phyloP scores from a whole-genome alignment of 2,888 invertebrate species.

The Eupithecia centaureata region DNA sequence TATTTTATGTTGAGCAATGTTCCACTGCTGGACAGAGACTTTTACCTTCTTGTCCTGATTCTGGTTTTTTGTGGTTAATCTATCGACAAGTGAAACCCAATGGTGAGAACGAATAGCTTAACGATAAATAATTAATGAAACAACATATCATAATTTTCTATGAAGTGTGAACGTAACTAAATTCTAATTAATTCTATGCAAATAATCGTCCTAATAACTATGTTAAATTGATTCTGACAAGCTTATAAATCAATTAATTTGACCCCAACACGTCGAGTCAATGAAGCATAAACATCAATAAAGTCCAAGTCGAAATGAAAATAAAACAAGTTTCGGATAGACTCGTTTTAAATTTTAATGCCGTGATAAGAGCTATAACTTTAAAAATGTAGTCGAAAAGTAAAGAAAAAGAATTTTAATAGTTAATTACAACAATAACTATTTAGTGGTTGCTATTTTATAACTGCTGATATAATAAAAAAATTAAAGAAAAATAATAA shows the following conservation, averaged over 20 bases:
- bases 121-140: neutral
- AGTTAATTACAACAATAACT: no score
- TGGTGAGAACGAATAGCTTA: neutral
- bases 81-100: neutral
- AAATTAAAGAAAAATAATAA: neutral
- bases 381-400: neutral
- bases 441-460: no score
- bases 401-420: neutral
- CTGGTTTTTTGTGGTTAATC: neutral
- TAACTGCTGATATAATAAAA: no score
- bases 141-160: conserved; percentile 9
- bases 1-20: neutral
- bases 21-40: neutral
- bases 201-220: conserved; percentile 27
- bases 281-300: conserved; percentile 27
- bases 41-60: neutral
- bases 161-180: conserved; percentile 22
- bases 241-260: conserved; percentile 34
- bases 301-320: conserved; percentile 8
- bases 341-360: conserved; percentile 9
- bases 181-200: conserved; percentile 29
- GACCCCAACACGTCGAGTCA: conserved; percentile 28
- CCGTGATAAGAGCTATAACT: neutral
- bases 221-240: conserved; percentile 29
- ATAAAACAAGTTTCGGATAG: conserved; percentile 19